phyloP scores from a whole-genome alignment of 2,888 invertebrate genomes.

The Sminthurinus aureus region DNA sequence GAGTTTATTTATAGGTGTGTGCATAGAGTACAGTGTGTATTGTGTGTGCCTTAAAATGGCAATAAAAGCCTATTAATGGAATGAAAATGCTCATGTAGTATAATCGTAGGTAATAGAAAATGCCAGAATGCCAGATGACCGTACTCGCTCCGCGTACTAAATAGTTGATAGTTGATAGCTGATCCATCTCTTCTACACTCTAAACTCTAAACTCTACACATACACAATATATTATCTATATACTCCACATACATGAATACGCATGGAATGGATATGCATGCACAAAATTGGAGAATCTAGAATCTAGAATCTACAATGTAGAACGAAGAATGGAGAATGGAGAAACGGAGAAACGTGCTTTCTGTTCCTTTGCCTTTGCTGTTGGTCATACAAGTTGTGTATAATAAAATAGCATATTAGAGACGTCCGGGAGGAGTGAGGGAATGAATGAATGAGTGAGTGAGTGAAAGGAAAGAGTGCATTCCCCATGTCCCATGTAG shows the following conservation, averaged over 20 bases:
- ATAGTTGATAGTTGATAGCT: conserved; percentile 45
- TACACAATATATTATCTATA: too few species aligned
- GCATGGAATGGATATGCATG: too few species aligned
- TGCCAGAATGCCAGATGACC: conserved; percentile 50
- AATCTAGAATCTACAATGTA: background rate
- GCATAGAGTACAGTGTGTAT: background rate
- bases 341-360: background rate
- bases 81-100: conserved; percentile 52
- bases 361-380: background rate
- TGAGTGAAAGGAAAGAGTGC: too few species aligned
- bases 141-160: conserved; percentile 47
- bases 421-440: conserved; percentile 4
- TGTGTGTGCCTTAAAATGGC: conserved; percentile 50
- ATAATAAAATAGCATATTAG: conserved; percentile 14
- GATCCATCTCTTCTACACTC: background rate
- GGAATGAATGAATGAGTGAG: background rate
- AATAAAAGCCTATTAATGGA: conserved; percentile 58
- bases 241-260: too few species aligned
- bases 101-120: conserved; percentile 41
- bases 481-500: background rate
- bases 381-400: conserved; percentile 1
- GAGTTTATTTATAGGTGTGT: conserved; percentile 22
- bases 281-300: too few species aligned
- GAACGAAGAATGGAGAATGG: background rate
- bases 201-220: background rate